These are phyloP conservation scores for Hyposmocoma kahamanoa DNA, from an alignment of 1,140 invertebrate species.

Conservation along the genomic window DNA sequence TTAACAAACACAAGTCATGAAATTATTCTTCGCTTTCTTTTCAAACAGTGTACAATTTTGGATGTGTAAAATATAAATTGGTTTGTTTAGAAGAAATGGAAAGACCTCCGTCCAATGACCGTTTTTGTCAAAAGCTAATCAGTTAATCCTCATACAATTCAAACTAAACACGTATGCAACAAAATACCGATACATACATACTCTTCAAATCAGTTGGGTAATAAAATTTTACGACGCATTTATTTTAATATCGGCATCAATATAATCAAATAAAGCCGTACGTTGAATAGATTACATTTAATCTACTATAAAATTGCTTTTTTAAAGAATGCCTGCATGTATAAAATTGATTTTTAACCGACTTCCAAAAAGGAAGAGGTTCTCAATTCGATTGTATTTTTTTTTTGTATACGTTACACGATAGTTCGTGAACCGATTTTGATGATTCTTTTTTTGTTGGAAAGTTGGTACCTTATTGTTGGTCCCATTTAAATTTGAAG, in stretches of 20 bases:
- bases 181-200: slow-evolving; percentile 11
- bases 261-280: slow-evolving; percentile 29
- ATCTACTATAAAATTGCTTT: slow-evolving; percentile 31
- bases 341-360: no score
- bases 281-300: slow-evolving; percentile 31
- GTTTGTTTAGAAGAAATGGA: slow-evolving; percentile 10
- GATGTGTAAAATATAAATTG: slow-evolving; percentile 6
- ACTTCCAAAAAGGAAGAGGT: no score
- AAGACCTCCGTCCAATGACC: slow-evolving; percentile 12
- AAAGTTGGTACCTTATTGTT: no score
- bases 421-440: no score
- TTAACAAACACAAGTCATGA: slow-evolving; percentile 5
- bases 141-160: slow-evolving; percentile 24
- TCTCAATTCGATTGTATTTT: no score
- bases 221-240: slow-evolving; percentile 42
- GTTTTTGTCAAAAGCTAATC: slow-evolving; percentile 26
- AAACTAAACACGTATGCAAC: slow-evolving; percentile 26
- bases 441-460: no score
- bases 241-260: slow-evolving; percentile 32
- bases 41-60: no score
- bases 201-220: slow-evolving; percentile 21
- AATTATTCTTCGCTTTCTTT: no score
- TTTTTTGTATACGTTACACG: no score
- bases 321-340: no score
- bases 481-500: no score